These are phyloP conservation scores for Porphyrio hochstetteri DNA, from an alignment of 2,113 vertebrate species.

Conservation along the genomic window DNA sequence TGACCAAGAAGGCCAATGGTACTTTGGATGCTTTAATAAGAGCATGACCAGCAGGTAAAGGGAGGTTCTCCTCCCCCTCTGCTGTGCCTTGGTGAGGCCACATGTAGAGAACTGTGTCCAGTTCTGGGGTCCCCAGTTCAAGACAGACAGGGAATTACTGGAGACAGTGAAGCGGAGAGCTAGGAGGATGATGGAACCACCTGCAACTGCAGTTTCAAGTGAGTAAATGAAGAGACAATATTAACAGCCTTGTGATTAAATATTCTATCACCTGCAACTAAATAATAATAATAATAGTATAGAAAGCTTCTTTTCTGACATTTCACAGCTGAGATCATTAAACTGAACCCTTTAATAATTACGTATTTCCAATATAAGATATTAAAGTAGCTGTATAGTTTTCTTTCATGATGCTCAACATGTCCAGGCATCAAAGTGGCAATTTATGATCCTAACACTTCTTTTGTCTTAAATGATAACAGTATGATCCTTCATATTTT, in stretches of 20 bases:
- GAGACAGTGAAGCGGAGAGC: too few relatives aligned
- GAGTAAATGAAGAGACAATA: background rate
- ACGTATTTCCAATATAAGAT: background rate
- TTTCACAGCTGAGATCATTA: background rate
- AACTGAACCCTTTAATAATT: background rate
- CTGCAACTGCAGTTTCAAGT: background rate
- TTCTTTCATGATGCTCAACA: background rate
- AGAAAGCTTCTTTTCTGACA: background rate
- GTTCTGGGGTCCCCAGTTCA: too few relatives aligned
- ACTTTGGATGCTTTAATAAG: too few relatives aligned
- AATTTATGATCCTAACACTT: background rate
- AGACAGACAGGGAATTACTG: too few relatives aligned
- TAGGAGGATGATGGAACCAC: too few relatives aligned
- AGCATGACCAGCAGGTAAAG: too few relatives aligned
- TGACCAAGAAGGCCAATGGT: too few relatives aligned
- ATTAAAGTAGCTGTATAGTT: background rate
- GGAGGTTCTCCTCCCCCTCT: too few relatives aligned
- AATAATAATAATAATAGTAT: background rate
- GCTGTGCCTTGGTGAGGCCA: too few relatives aligned
- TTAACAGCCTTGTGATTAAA: background rate
- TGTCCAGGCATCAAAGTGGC: background rate
- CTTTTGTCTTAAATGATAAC: background rate
- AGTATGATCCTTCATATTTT: background rate
- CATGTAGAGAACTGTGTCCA: too few relatives aligned
- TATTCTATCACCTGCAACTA: background rate